These are phyloP conservation scores for Rhombomys opimus DNA, from an alignment of 2,113 vertebrate genomes.

Conservation along the genomic window DNA sequence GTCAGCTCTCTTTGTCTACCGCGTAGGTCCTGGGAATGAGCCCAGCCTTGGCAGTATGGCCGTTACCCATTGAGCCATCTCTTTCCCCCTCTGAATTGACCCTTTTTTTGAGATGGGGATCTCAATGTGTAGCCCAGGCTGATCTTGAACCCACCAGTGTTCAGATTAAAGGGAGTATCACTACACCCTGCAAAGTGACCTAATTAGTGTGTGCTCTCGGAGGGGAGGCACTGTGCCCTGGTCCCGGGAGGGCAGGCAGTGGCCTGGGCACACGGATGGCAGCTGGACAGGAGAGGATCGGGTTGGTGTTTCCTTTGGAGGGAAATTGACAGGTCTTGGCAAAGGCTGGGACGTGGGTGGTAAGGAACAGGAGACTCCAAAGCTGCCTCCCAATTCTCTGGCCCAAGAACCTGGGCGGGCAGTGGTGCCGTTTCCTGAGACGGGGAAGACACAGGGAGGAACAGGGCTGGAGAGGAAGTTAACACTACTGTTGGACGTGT, in stretches of 20 bases:
- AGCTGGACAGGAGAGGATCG: background rate
- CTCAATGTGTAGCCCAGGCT: background rate
- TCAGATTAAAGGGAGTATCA: background rate
- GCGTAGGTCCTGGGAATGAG: background rate
- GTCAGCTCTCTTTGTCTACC: background rate
- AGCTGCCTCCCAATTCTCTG: conserved; percentile 74
- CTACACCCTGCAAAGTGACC: background rate
- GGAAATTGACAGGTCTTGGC: conserved; percentile 65
- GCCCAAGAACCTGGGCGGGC: conserved; percentile 38
- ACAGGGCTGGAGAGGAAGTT: conserved; percentile 62
- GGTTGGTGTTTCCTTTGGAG: conserved; percentile 67
- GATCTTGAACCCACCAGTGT: background rate
- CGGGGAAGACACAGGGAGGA: conserved; percentile 67
- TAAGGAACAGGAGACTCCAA: background rate
- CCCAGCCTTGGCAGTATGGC: too few species aligned
- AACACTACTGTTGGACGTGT: conserved; percentile 15
- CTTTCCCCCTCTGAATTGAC: too few species aligned
- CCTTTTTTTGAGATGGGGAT: background rate
- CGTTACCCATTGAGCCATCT: background rate
- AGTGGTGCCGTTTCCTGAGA: conserved; percentile 73
- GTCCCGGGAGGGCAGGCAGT: background rate
- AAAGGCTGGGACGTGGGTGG: conserved; percentile 36
- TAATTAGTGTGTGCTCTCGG: background rate
- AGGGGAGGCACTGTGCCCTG: background rate
- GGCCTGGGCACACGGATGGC: background rate